Base-by-base conservation (phyloP, 2,888 invertebrate species). In the Watsonalla binaria region DNA sequence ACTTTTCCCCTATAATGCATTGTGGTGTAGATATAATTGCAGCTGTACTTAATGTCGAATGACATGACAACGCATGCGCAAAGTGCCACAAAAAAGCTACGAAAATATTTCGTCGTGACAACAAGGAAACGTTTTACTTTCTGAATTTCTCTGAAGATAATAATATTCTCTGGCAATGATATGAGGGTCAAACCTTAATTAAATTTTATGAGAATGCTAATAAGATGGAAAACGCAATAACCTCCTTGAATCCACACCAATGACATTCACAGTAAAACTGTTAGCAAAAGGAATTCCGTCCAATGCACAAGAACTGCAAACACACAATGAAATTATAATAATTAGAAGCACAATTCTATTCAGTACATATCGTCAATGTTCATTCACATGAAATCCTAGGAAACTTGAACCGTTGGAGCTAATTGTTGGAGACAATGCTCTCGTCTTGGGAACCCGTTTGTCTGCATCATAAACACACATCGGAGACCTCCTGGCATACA, bases 401-500 rank as follows among this genome's bases (percentile, higher is more conserved):
- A 83, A 80, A 68, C 59, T 66, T 71, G 66, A 73, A 81, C 84
- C 75, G 80, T 80, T 78, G 76, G 63, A 58, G 61, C 68, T 85
- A 84, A 84, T 84, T 82, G 78, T 65, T 54, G 61, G 50, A 80
- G 68, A 87, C 87, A 86, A 87, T 86, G 74, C 65, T 51, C 58
- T 51, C 62, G 58, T 64, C 64, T 75, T 84, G 85, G 78, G 86
- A 85, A 86, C 69, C 67, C 68, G 66, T 64, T 57, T 57, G 60
- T 37, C 68, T 58, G 67, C 66, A 66, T 78, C 79, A 73, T 86
- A 87, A 88, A 90, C 86, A 86, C 80, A 87, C 79, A 80, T 86
- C 55, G 57, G 60, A 81, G 85, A 87, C 89, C 86, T 63, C 77
- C 63, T 89, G 82, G 82, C 89, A 82, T 67, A 87, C 81, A 79